Evolutionary conservation across 2,113 vertebrate genomes (phyloP), one percentile per base, ranked within the genome.

Genomic region (Catagonus wagneri): DNA sequence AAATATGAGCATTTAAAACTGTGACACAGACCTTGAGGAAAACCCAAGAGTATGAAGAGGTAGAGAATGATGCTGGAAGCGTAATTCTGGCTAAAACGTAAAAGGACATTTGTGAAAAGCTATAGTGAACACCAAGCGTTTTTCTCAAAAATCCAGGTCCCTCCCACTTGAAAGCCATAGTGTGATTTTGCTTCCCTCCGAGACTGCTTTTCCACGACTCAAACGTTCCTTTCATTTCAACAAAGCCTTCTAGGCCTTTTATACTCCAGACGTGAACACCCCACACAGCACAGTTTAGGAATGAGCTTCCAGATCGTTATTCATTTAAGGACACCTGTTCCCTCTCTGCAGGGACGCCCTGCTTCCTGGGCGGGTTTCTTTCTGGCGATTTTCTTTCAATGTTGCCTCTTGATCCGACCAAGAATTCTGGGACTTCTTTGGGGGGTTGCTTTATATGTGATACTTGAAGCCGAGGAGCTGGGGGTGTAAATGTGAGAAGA

Each of bases 151-250:
- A 22, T 44, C 86, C 17, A 58, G 27, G 20, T 1, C 4, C 68
- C 58, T 58, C n/a, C 60, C 44, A 69, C 87, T 34, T 75, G 83
- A 87, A 83, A 86, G 80, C 1, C 7, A 23, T 0, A 0, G 7
- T 1, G 8, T 8, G 34, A 16, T 61, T 56, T 29, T 22, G 50
- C 92, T 19, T 44, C n/a, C 32, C 80, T 34, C 69, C 80, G 34
- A 74, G 65, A n/a, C 0, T 0, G 16, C 10, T 39, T 10, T 39
- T 23, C 50, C 1, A 4, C 44, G 1, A 15, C 81, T 32, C 19
- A 63, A 27, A 72, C 1, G 10, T 9, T 25, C 74, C 72, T 90
- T 68, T 93, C 66, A 39, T 50, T 34, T 72, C 54, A 58, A 68
- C 74, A n/a, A 72, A 71, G 86, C 27, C 65, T 34, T 10, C 22